Base-by-base conservation (phyloP, 2,113 vertebrate genomes). In the Taurulus bubalis region DNA sequence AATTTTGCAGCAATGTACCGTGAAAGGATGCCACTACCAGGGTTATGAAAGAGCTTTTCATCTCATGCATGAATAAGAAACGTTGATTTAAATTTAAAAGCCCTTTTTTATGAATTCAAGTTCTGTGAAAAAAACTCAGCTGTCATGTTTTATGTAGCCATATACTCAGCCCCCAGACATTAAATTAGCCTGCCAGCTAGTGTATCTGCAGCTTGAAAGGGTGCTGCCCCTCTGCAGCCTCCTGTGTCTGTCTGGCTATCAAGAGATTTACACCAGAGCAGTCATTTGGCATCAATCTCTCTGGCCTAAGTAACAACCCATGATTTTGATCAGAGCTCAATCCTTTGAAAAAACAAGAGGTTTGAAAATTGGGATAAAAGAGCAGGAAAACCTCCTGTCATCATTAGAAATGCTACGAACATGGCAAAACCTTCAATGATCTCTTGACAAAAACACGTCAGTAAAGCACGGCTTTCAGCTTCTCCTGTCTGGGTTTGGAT, bases 51-150 rank as follows among this genome's bases (percentile, higher is more conserved):
- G 30, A 67, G 47, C 53, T 63, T 72, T 76, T 80, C 53, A 84
- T 89, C 80, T 85, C 69, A 87, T 36, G 62, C 75, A 80, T 84
- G 67, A 82, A 79, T 71, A 75, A 71, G 10, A 84, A 75, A 64
- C 30, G 12, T 36, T 65, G 11, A 71, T 76, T 68, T 68, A 65
- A 76, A 76, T 76, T 32, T 58, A 38, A 79, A 78, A 63, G 49
- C 38, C 32, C 3, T 56, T 76, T n/a, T 63, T 82, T 71, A 45
- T 9, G 45, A 49, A 80, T 77, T 64, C 24, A 59, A 83, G 55
- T 66, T 76, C 34, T 53, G 49, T 62, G 34, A 28, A 53, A 60
- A 60, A 75, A 79, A 40, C 20, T 59, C 10, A 1, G 16, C 67
- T 38, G 40, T 67, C 40, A 63, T 45, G 28, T 30, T 80, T 75